Base-by-base conservation (phyloP, 2,113 vertebrate species). In the Hemicordylus capensis region DNA sequence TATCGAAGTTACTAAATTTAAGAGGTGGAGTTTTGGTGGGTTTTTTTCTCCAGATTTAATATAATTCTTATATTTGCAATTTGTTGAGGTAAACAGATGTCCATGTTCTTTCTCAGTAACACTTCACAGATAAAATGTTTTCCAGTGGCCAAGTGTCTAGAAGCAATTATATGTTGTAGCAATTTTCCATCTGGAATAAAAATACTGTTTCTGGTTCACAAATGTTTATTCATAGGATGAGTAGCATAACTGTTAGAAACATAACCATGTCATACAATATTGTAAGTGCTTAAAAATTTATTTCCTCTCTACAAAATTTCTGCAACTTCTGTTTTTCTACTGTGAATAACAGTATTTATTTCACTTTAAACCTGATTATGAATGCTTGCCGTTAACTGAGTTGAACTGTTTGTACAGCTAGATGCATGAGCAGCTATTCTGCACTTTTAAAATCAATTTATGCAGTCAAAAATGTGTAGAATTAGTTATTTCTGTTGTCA, bases 221-320 rank as follows among this genome's bases (percentile, higher is more conserved):
- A 81, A 51, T 12, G 17, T 83, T 89, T 76, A 90, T 89, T 89
- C 79, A 80, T 15, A 4, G 4, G 67, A 20, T 39, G 24, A 0
- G 12, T 28, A n/a, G 12, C 73, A 80, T 79, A 51, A 28, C 83
- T 84, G 4, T 54, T 17, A 6, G 59, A 54, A 76, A 39, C 26
- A 20, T 19, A 76, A 54, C 48, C 37, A 17, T 37, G 48, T 51
- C 20, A 12, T 54, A n/a, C 8, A 31, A 69, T 75, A 15, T 11
- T 88, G 0, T 56, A 88, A 3, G 17, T 28, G 61, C 20, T 72
- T 39, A 72, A 73, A 83, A 83, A 73, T 72, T 26, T 44, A 31
- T 31, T 26, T 63, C 28, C 28, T 31, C 28, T 4, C 61, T 63
- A 31, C 70, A 83, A 5, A 24, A 59, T 44, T 70, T 24, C 48